Base-by-base conservation (phyloP, 1,140 invertebrate species). In the Proales similis region DNA sequence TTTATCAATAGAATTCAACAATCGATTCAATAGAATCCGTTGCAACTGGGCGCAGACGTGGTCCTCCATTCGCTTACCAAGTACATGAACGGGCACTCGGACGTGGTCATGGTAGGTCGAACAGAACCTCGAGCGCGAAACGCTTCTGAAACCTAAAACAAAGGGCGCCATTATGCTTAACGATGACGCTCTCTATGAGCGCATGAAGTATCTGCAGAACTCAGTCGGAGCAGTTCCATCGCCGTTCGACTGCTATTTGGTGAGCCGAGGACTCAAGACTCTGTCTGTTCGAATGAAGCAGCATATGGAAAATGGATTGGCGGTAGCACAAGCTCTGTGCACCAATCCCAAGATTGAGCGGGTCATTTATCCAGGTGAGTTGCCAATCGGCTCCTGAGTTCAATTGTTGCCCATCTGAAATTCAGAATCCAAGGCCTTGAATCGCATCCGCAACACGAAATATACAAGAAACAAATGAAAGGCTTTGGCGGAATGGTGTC, bases 41-140 rank as follows among this genome's bases (percentile, higher is more conserved):
- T 98, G 24, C 81, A 84, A 17, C 78, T 94, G 24, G 94, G 94
- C 7, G 92, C 88, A 2, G 92, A 98, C 76, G 80, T 96, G 45
- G 84, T 86, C 1, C 76, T 90, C 65, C 93, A 97, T 77, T 98
- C 93, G 0, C 68, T 94, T 24, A 95, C 92, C 0, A 99, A 98
- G 75, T 98, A 96, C 70, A 91, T 97, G 83, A 97, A 97, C 76
- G 94, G 77, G 74, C 93, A 98, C 74, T 86, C 88, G 1, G 94
- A 99, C 79, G 86, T 95, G 39, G 84, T 98, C 1, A 97, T 98
- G 46, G n/a, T n/a, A n/a, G n/a, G n/a, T n/a, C n/a, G n/a, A 9
- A 26, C 7, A 51, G 12, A 19, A 9, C 6, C 42, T 62, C 19
- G 19, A 42, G 33, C 20, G n/a, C 11, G 19, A 7, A 14, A 7